Percentiles rank a stretch among this genome's conserved stretches.
Evolutionary conservation across 2,113 vertebrate genomes (phyloP).

Genomic region (Microtus ochrogaster): DNA sequence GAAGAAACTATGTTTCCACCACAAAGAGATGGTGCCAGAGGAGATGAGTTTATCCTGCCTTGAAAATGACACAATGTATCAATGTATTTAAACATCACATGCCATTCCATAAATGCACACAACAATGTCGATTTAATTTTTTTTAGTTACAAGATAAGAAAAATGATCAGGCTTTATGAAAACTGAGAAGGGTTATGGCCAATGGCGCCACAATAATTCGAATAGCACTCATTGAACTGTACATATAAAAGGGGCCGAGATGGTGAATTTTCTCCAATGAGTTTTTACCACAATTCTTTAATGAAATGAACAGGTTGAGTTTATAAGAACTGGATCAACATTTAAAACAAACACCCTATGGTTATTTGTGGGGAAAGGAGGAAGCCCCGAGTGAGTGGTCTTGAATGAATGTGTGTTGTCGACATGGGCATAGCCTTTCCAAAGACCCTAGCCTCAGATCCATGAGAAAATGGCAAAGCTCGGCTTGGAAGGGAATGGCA

Average conservation of each 20-base stretch:
- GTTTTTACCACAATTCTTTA: background rate
- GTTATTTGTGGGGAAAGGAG: background rate
- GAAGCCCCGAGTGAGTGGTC: background rate
- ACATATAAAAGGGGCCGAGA: background rate
- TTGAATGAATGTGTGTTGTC: background rate
- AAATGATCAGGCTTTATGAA: background rate
- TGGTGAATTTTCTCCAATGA: background rate
- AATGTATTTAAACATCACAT: background rate
- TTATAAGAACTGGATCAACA: background rate
- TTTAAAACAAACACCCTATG: background rate
- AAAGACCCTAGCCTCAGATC: background rate
- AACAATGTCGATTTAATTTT: background rate
- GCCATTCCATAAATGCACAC: background rate
- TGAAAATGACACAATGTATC: background rate
- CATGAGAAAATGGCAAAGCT: background rate
- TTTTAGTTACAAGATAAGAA: background rate
- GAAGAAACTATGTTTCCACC: background rate
- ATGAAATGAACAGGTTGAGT: background rate
- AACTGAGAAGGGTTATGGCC: background rate
- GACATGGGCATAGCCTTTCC: background rate
- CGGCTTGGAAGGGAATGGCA: background rate
- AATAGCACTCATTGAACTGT: background rate
- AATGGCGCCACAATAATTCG: accelerated
- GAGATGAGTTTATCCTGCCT: background rate
- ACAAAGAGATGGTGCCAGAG: background rate